A percentile compares a stretch with the other conserved stretches of the same genome.
Evolutionary conservation across 1,140 invertebrate genomes (phyloP).

Genomic region (Planococcus citri): DNA sequence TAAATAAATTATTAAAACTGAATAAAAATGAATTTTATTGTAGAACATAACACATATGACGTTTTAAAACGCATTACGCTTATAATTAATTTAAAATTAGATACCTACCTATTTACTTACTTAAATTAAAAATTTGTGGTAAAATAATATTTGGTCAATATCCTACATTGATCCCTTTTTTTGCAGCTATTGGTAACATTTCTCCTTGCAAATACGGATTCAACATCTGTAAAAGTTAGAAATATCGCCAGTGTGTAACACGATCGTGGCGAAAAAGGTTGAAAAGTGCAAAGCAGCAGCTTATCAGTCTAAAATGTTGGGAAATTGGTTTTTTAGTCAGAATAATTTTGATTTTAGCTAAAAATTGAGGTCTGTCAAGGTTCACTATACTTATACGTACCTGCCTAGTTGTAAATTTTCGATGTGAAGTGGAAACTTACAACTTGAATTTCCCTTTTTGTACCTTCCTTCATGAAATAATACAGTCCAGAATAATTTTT

Average conservation of each 20-base stretch:
- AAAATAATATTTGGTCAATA: slow-evolving; percentile 21
- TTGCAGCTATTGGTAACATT: slow-evolving; percentile 71
- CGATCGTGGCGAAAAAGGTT: background rate
- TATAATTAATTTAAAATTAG: background rate
- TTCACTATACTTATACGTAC: too few relatives aligned
- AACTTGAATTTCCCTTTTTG: too few relatives aligned
- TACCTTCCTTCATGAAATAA: too few relatives aligned
- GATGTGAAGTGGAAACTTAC: too few relatives aligned
- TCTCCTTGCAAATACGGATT: slow-evolving; percentile 71
- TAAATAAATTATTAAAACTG: background rate
- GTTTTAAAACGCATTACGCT: background rate
- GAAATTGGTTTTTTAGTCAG: background rate
- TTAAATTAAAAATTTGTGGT: slow-evolving; percentile 21
- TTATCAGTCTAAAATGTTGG: too few relatives aligned
- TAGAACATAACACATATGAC: background rate
- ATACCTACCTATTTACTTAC: background rate
- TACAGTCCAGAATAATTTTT: too few relatives aligned
- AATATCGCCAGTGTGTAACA: slow-evolving; percentile 3
- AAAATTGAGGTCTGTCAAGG: too few relatives aligned
- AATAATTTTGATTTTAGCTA: too few relatives aligned
- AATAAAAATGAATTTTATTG: background rate
- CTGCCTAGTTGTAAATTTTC: too few relatives aligned
- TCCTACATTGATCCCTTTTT: slow-evolving; percentile 57
- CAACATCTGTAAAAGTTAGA: slow-evolving; percentile 39
- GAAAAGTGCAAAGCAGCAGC: too few relatives aligned